These are phyloP conservation scores for Pseudomyrmex gracilis DNA, from an alignment of 1,140 invertebrate species.

Conservation along the genomic window DNA sequence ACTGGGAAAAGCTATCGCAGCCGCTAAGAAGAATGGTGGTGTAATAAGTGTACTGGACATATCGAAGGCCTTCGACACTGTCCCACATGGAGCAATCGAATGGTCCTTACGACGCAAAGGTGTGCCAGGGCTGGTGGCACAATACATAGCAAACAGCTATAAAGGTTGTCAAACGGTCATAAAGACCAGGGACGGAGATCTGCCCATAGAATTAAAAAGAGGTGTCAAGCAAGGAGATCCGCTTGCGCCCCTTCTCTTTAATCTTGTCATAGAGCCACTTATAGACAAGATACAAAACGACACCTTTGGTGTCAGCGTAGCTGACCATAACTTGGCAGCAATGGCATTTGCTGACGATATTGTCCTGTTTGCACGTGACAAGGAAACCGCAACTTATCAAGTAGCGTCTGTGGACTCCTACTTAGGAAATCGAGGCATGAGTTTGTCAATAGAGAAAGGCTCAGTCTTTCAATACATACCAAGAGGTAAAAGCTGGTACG, in stretches of 20 bases:
- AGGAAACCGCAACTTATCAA: not conserved
- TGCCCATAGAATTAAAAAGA: accelerated
- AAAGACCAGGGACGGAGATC: not conserved
- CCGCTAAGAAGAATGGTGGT: not conserved
- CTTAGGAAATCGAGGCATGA: not conserved
- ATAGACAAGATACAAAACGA: not conserved
- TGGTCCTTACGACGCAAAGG: accelerated
- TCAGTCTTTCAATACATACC: not conserved
- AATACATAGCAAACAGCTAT: not conserved
- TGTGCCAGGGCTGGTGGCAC: accelerated
- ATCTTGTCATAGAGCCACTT: not conserved
- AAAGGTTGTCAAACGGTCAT: not conserved
- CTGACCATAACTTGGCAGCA: not conserved
- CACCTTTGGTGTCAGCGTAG: not conserved
- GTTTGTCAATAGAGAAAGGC: not conserved
- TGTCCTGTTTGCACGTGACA: conserved; percentile 62
- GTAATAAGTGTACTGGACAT: not conserved
- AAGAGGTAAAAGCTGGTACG: not conserved
- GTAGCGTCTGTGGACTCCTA: not conserved
- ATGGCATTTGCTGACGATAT: conserved; percentile 6
- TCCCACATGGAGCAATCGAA: not conserved
- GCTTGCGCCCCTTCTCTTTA: not conserved
- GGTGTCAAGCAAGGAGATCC: conserved; percentile 11
- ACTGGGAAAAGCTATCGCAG: not conserved
- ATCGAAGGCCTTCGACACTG: not conserved